A percentile compares a stretch with the other conserved stretches of the same genome.
phyloP scores from a whole-genome alignment of 1,140 invertebrate genomes.

The Nymphalis io region DNA sequence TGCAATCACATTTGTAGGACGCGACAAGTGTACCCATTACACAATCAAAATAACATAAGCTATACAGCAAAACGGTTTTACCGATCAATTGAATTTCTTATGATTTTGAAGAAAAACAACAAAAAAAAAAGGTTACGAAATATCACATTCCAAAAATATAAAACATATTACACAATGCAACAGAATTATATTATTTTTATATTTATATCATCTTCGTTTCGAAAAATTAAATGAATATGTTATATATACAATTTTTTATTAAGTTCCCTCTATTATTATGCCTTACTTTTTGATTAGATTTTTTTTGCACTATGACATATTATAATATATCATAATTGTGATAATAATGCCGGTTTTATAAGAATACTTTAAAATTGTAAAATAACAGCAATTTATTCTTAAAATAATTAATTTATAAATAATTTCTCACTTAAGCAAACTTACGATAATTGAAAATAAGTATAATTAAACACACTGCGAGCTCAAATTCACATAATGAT shows the following conservation, averaged over 20 bases:
- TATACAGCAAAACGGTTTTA: slow-evolving; percentile 48
- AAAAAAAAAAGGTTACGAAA: slow-evolving; percentile 48
- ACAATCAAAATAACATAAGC: slow-evolving; percentile 56
- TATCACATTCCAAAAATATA: slow-evolving; percentile 44
- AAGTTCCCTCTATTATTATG: too few species aligned
- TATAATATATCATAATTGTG: too few species aligned
- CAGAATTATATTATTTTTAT: neutral
- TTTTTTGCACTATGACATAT: too few species aligned
- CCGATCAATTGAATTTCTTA: slow-evolving; percentile 48
- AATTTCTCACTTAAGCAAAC: neutral
- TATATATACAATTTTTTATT: too few species aligned
- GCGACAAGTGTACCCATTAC: slow-evolving; percentile 58
- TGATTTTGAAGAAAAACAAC: slow-evolving; percentile 47
- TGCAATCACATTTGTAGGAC: slow-evolving; percentile 51
- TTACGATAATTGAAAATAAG: slow-evolving; percentile 7
- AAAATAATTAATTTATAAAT: too few species aligned
- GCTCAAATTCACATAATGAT: slow-evolving; percentile 18
- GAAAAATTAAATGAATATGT: too few species aligned
- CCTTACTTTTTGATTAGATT: too few species aligned
- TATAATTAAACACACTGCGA: slow-evolving; percentile 13
- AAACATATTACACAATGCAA: slow-evolving; percentile 53
- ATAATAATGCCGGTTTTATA: too few species aligned
- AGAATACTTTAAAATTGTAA: too few species aligned
- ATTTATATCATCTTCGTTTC: neutral
- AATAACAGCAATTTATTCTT: too few species aligned